phyloP scores from a whole-genome alignment of 2,113 vertebrate species.

The Columba livia region DNA sequence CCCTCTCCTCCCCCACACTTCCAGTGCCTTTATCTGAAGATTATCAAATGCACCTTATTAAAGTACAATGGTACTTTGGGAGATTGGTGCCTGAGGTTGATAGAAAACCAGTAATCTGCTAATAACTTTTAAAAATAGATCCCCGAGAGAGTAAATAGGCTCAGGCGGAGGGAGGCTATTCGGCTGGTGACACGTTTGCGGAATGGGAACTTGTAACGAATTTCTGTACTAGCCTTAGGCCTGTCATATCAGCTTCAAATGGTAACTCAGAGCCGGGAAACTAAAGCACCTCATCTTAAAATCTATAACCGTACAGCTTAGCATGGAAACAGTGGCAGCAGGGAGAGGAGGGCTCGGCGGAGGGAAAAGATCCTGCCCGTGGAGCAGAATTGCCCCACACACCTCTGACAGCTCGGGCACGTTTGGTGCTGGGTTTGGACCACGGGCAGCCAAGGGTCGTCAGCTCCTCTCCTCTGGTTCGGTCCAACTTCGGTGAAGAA shows the following conservation, averaged over 20 bases:
- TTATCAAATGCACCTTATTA: slow-evolving; percentile 78
- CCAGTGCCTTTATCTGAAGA: slow-evolving; percentile 58
- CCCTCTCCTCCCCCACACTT: neutral
- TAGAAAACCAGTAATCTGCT: slow-evolving; percentile 80
- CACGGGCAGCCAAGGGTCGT: rapidly evolving
- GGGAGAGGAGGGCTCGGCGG: neutral
- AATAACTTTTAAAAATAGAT: slow-evolving; percentile 81
- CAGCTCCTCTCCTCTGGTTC: neutral
- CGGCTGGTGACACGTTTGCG: neutral
- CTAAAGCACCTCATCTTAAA: slow-evolving; percentile 33
- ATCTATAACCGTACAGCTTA: neutral
- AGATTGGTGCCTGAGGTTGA: slow-evolving; percentile 74
- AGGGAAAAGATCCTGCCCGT: neutral
- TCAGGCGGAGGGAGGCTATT: slow-evolving; percentile 28
- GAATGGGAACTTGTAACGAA: slow-evolving; percentile 33
- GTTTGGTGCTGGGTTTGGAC: neutral
- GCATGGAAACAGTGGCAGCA: neutral
- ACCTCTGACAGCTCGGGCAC: neutral
- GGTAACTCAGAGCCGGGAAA: slow-evolving; percentile 13
- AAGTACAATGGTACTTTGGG: slow-evolving; percentile 66
- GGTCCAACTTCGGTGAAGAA: slow-evolving; percentile 32
- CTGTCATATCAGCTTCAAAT: slow-evolving; percentile 29
- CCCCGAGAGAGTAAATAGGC: slow-evolving; percentile 72
- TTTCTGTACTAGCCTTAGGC: slow-evolving; percentile 37
- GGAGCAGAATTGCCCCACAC: neutral